A percentile compares a stretch with the other conserved stretches of the same genome.
Evolutionary conservation across 2,888 invertebrate genomes (phyloP).

Genomic region (Drosophila kambysellisi): DNA sequence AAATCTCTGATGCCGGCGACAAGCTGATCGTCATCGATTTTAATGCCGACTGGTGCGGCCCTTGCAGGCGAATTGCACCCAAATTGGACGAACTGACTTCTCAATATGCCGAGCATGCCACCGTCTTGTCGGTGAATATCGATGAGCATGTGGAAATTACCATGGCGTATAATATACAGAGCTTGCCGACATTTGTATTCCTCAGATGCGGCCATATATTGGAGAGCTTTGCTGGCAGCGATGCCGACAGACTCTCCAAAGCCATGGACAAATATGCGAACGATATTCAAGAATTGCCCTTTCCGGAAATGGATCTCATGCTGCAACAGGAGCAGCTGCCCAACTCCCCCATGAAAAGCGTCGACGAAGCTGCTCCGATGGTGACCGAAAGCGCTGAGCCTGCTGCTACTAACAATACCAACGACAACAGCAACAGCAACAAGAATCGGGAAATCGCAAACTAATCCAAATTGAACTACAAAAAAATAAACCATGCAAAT

Average conservation of each 20-base stretch:
- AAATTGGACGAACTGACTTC: conserved; percentile 90
- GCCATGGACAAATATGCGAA: conserved; percentile 87
- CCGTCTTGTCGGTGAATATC: conserved; percentile 88
- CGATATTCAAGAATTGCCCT: conserved; percentile 19
- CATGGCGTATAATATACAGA: conserved; percentile 90
- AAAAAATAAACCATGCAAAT: not conserved
- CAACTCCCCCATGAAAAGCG: conserved; percentile 16
- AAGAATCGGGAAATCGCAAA: conserved; percentile 15
- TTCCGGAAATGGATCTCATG: conserved; percentile 5
- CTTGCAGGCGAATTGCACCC: conserved; percentile 94
- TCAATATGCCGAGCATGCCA: conserved; percentile 86
- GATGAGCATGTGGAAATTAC: conserved; percentile 94
- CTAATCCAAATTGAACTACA: not conserved
- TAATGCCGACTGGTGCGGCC: conserved; percentile 96
- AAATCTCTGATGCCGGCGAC: conserved; percentile 90
- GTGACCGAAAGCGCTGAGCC: not conserved
- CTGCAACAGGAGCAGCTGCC: not conserved
- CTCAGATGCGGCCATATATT: conserved; percentile 90
- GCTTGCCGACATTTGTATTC: conserved; percentile 96
- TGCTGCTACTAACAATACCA: not conserved
- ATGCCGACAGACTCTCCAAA: conserved; percentile 89
- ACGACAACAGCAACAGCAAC: not conserved
- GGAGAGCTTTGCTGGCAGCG: conserved; percentile 92
- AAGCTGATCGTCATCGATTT: conserved; percentile 95
- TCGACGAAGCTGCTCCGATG: conserved; percentile 11